These are phyloP conservation scores for Muscicapa striata DNA, from an alignment of 2,797 vertebrate genomes.

Conservation along the genomic window DNA sequence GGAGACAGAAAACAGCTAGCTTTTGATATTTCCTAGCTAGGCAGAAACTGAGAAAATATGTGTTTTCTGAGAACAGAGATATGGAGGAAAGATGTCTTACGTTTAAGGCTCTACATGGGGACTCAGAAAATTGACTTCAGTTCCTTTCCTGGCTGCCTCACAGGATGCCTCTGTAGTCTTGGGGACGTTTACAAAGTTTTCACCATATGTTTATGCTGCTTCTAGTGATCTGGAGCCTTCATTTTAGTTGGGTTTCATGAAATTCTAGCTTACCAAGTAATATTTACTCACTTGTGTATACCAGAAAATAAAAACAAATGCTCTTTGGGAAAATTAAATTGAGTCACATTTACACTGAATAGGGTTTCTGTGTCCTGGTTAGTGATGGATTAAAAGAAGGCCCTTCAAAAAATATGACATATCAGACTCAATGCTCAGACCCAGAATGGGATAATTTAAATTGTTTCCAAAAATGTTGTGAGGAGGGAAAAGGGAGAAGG, in stretches of 20 bases:
- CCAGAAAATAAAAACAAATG: constrained; percentile 35
- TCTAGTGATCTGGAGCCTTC: not conserved
- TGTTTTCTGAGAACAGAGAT: not conserved
- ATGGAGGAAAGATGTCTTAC: not conserved
- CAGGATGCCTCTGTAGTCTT: constrained; percentile 17
- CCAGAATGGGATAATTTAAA: not conserved
- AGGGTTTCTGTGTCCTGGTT: not conserved
- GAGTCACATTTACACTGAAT: not conserved
- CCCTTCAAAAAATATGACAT: not conserved
- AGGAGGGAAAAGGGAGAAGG: not conserved
- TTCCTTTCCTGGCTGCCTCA: constrained; percentile 37
- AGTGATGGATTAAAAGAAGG: not conserved
- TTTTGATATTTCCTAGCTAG: constrained; percentile 27
- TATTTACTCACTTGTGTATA: constrained; percentile 31
- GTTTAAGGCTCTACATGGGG: not conserved
- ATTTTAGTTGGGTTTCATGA: constrained; percentile 2
- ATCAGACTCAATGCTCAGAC: not conserved
- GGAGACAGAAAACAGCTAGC: not conserved
- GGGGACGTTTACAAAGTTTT: constrained; percentile 25
- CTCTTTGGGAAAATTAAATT: not conserved
- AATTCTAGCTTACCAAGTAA: constrained; percentile 2
- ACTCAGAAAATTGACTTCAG: constrained; percentile 11
- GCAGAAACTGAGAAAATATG: not conserved
- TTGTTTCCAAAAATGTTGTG: not conserved
- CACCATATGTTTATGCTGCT: constrained; percentile 42